Evolutionary conservation across 2,797 vertebrate species (phyloP), one percentile per base, ranked within the genome.

Genomic region (Liasis olivaceus): DNA sequence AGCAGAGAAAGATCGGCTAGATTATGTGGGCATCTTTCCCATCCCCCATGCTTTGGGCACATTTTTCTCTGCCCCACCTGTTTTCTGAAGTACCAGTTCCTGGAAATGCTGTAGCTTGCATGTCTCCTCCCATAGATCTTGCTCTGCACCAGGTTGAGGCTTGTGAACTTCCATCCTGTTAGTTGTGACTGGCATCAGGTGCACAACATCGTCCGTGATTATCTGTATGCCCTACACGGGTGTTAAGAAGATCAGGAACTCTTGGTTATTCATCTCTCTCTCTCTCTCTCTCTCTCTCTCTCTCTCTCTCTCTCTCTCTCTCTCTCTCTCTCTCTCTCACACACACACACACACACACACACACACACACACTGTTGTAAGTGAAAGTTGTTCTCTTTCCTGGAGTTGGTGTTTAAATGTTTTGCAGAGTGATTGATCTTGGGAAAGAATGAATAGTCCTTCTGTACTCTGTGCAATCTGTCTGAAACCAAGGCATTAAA

Each of bases 11-110:
- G 51, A 51, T 62, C 14, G 93, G 92, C 91, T 89, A 58, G n/a
- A 51, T 90, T 86, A 91, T 59, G 87, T 93, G 91, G 91, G 92
- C 89, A 92, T 60, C 20, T 84, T 87, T 89, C 88, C 89, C 89
- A 31, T 81, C 72, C 56, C 88, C 89, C 90, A 24, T 13, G n/a
- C 81, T 31, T 66, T 77, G 90, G 90, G 85, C 91, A 90, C 60
- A 89, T 90, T 91, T 77, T 87, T 91, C 58, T 77, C 47, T 54
- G 42, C 58, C 87, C 88, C 84, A 72, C 22, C 88, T 87, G 47
- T 59, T 89, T 26, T 66, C 54, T 72, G 4, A 14, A 51, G 63
- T 89, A 88, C 31, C 88, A 63, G 84, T 90, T 85, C 88, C 81
- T 89, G 58, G 90, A 89, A 58, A 87, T 77, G 88, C 84, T 77